Evolutionary conservation across 2,797 vertebrate species (phyloP).

Genomic region (Apogon hyalosoma): DNA sequence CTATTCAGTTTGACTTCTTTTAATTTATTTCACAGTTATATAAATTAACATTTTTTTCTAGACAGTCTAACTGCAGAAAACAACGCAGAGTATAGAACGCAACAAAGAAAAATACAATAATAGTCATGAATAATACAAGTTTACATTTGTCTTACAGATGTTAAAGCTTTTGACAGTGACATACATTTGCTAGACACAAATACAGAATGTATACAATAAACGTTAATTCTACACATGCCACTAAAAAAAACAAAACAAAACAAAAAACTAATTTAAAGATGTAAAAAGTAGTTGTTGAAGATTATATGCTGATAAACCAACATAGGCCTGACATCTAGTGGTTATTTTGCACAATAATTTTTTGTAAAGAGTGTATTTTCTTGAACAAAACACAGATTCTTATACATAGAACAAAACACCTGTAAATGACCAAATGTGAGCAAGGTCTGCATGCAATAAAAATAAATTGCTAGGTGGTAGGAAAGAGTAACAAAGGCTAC

Average conservation of each 20-base stretch:
- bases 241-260: too few species aligned
- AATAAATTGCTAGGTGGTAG: neutral
- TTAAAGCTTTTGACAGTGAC: neutral
- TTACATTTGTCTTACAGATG: neutral
- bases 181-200: neutral
- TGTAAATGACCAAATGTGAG: neutral
- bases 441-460: neutral
- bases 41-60: neutral
- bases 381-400: neutral
- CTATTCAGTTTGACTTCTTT: neutral
- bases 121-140: neutral
- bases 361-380: neutral
- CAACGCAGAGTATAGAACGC: neutral
- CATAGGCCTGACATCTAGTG: slow-evolving; percentile 70
- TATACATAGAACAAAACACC: too few species aligned
- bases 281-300: neutral
- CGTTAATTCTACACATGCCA: slow-evolving; percentile 2
- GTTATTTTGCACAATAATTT: slow-evolving; percentile 18
- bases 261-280: too few species aligned
- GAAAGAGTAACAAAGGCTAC: too few species aligned
- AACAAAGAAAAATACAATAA: neutral
- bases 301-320: neutral
- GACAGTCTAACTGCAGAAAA: neutral
- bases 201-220: neutral
- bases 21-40: neutral